Conservation (phyloP, 2,888 invertebrate species). For the Eucera pruinosa region DNA sequence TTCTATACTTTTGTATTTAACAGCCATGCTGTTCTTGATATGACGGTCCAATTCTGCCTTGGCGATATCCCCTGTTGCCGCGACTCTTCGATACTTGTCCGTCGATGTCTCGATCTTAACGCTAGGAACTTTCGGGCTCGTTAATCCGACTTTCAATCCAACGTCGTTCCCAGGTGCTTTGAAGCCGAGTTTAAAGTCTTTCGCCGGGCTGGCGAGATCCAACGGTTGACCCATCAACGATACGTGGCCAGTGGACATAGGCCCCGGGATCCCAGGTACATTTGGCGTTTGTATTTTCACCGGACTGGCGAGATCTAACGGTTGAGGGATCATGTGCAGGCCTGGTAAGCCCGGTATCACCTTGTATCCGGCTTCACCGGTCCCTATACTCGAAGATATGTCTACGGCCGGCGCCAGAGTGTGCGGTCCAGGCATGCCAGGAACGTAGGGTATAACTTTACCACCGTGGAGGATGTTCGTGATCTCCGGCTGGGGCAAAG, state of each 20-base stretch:
- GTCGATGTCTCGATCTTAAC: conserved; percentile 60
- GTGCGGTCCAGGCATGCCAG: conserved; percentile 94
- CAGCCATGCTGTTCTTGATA: conserved; percentile 66
- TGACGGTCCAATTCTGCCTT: conserved; percentile 71
- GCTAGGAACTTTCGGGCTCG: conserved; percentile 74
- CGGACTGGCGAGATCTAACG: conserved; percentile 79
- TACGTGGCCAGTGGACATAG: conserved; percentile 56
- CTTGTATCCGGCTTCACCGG: conserved; percentile 74
- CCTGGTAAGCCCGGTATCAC: conserved; percentile 79
- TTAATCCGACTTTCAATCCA: conserved; percentile 49
- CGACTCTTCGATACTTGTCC: conserved; percentile 70
- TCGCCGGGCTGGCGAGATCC: conserved; percentile 79
- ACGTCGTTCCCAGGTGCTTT: conserved; percentile 67
- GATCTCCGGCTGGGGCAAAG: conserved; percentile 87
- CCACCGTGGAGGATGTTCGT: conserved; percentile 89
- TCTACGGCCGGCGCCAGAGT: conserved; percentile 84
- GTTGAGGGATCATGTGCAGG: conserved; percentile 77
- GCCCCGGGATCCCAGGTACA: conserved; percentile 73
- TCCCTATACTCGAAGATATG: conserved; percentile 76
- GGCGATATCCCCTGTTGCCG: conserved; percentile 59
- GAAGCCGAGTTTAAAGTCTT: conserved; percentile 72
- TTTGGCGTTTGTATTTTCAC: conserved; percentile 71
- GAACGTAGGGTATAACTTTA: conserved; percentile 93
- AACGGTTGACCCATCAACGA: conserved; percentile 73
- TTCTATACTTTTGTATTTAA: conserved; percentile 68